Evolutionary conservation across 2,888 invertebrate species (phyloP).

Genomic region (Agrilus mali): DNA sequence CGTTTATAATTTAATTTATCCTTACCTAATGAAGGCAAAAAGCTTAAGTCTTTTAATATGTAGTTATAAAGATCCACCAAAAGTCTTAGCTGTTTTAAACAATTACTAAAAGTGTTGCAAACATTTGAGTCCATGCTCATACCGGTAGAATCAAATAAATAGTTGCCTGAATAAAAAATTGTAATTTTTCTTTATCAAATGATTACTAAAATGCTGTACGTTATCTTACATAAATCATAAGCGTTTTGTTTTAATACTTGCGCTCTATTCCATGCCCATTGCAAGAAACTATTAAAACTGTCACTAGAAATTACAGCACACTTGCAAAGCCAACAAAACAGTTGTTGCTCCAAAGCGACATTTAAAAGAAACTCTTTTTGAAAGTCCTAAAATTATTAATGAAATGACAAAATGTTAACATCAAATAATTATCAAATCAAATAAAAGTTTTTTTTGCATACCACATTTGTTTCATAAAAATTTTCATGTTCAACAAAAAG

Average conservation of each 20-base stretch:
- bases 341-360: slow-evolving; percentile 67
- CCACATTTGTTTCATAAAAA: too few relatives aligned
- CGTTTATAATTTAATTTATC: too few relatives aligned
- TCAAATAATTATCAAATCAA: too few relatives aligned
- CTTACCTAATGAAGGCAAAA: slow-evolving; percentile 42
- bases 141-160: slow-evolving; percentile 61
- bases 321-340: slow-evolving; percentile 55
- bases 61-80: slow-evolving; percentile 52
- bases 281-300: slow-evolving; percentile 51
- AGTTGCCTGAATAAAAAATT: slow-evolving; percentile 32
- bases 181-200: too few relatives aligned
- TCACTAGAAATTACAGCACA: slow-evolving; percentile 60
- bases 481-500: slow-evolving; percentile 34
- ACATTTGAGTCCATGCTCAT: slow-evolving; percentile 56
- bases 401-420: too few relatives aligned
- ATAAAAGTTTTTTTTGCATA: too few relatives aligned
- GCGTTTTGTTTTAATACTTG: slow-evolving; percentile 53
- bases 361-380: slow-evolving; percentile 67
- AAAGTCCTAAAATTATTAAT: slow-evolving; percentile 18
- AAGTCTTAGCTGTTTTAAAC: slow-evolving; percentile 56
- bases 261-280: slow-evolving; percentile 74
- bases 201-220: too few relatives aligned
- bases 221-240: slow-evolving; percentile 46
- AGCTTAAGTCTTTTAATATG: slow-evolving; percentile 43
- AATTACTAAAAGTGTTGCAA: slow-evolving; percentile 51